Base-by-base conservation (phyloP, 1,140 invertebrate species). In the Trialeurodes vaporariorum region DNA sequence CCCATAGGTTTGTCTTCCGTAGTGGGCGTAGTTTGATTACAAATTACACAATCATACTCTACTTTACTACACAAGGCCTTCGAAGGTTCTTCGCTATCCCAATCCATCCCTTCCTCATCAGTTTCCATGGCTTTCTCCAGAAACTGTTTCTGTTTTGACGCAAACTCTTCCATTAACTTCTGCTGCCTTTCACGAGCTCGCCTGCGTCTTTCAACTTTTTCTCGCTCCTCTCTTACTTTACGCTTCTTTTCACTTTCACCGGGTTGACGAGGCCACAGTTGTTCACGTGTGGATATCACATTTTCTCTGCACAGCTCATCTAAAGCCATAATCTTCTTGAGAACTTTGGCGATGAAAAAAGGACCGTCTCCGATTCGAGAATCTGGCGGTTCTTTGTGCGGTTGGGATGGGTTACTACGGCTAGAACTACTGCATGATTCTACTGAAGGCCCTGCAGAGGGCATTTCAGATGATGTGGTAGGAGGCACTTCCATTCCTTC, bases 11-110 rank as follows among this genome's bases (percentile, higher is more conserved):
- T 89, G 13, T 90, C 85, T 72, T 89, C 86, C 0, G 87, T 92
- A 72, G 90, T 91, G 11, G 90, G 84, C 59, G 92, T 88, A 64
- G 90, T 92, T 79, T 93, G 91, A 80, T 90, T 93, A 79, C 95
- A 98, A 73, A 98, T 98, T 63, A 95, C 93, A 82, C 96, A 98
- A 77, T 96, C 91, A 77, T 95, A 97, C 77, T 93, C 90, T 75
- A 85, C 85, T 77, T 85, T 86, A 75, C 81, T 87, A 73, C 79
- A 72, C 40, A 80, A 69, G n/a, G 69, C 59, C 11, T n/a, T n/a
- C 17, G 13, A 27, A 34, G 34, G 34, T 17, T 49, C 85, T 59
- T 85, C 83, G 34, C 85, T 83, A 65, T 82, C 81, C 82, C 86
- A 87, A 66, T 89, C 86, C 87, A 88, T 89, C 66, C 79, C 80